Evolutionary conservation across 2,888 invertebrate genomes (phyloP), one percentile per base, ranked within the genome.

Genomic region (Cosmia pyralina): DNA sequence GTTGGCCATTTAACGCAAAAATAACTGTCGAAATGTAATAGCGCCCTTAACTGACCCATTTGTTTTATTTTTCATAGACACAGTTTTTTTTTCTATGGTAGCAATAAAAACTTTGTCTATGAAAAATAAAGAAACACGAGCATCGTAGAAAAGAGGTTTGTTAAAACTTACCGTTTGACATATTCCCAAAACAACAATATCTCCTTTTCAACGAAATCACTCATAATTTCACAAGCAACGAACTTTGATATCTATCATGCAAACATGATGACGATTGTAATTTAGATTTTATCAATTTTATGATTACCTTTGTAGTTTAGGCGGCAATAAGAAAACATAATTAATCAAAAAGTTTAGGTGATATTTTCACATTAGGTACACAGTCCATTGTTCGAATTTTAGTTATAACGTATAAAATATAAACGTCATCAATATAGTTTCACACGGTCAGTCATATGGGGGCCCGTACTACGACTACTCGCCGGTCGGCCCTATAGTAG

Each of bases 131-230:
- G 38, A 34, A 44, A 34, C 41, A 38, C 19, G 34, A 78, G 63
- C n/a, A 41, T 52, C 22, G 1, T 17, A 79, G 15, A 58, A 80
- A 73, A 72, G 44, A 82, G 65, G 74, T 72, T 65, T 60, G 19
- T 52, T 58, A 50, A 22, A 62, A 88, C 94, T 94, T 86, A 95
- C 96, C 94, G 92, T 88, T 95, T 96, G 1, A 96, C 93, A 79
- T 96, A 96, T 87, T 96, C 96, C 96, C 96, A 96, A 87, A 96
- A 96, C 79, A 95, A 79, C 75, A 91, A 90, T 70, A 96, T 94
- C 83, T 96, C 96, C 63, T 94, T 93, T 83, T 94, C 93, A 77
- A 95, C 86, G 75, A 84, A 88, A 68, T 90, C 89, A 85, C 91
- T 92, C 93, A 94, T 94, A 69, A 71, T 81, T 87, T 28, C 69